Base-by-base conservation (phyloP, 2,888 invertebrate species). In the Leptopilina syphax region DNA sequence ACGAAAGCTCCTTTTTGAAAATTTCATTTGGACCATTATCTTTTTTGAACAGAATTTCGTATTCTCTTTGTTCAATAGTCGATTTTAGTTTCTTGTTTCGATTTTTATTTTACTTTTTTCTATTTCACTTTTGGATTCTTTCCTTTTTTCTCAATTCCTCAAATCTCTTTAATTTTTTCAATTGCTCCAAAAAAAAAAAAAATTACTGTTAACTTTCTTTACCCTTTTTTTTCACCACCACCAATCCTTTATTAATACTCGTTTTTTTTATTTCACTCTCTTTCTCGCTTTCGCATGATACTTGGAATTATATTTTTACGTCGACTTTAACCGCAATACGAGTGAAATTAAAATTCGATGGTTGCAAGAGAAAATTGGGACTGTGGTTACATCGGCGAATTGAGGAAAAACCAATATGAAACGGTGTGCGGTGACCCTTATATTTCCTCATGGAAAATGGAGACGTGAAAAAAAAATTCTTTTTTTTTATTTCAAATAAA, bases 341-440 rank as follows among this genome's bases (percentile, higher is more conserved):
- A 67, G 66, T 77, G 70, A 82, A 85, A 85, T 84, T 84, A 84
- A 85, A 85, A 85, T 83, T 82, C 80, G 78, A 80, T 80, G 78
- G 78, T 82, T 82, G 80, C 66, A 50, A 68, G 80, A 73, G 79
- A 81, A 78, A 79, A 82, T 82, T 67, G 79, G 63, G 80, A 83
- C 83, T 82, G 81, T 76, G 73, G 79, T 76, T 65, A 65, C 82
- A 70, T 7, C 13, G n/a, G 47, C 57, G 73, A n/a, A 73, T 73
- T 34, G n/a, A 34, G 73, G 66, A 66, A 77, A 80, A 81, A 81
- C 77, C 79, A 78, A 82, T 83, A 80, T 81, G 54, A 57, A 73
- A 73, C 41, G 57, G 63, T 65, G 44, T 78, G 79, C 65, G 79
- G 82, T 80, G 73, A 80, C 67, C 80, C 73, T 76, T 57, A 60